phyloP scores from a whole-genome alignment of 2,113 vertebrate species.

The Trinectes maculatus region DNA sequence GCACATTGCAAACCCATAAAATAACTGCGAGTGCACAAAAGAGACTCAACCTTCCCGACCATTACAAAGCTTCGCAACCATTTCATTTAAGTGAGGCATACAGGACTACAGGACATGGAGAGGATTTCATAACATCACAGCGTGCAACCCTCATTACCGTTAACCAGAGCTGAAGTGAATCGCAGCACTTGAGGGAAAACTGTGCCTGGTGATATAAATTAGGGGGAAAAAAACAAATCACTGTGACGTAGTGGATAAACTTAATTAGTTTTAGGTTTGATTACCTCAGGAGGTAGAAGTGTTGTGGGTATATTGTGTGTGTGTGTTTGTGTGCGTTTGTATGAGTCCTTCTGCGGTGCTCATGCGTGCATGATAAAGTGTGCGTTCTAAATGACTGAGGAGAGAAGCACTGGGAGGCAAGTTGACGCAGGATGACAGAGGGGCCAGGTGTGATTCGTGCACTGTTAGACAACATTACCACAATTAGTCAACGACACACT shows the following conservation, averaged over 20 bases:
- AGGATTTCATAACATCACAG: slow-evolving; percentile 35
- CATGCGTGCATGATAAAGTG: slow-evolving; percentile 45
- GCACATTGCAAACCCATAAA: slow-evolving; percentile 6
- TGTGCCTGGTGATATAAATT: slow-evolving; percentile 53
- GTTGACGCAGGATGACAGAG: slow-evolving; percentile 36
- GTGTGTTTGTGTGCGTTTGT: neutral
- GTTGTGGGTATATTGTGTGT: slow-evolving; percentile 5
- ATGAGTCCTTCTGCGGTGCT: slow-evolving; percentile 5
- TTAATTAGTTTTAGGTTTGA: slow-evolving; percentile 28
- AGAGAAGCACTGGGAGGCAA: slow-evolving; percentile 43
- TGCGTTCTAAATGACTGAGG: slow-evolving; percentile 52
- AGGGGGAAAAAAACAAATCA: slow-evolving; percentile 57
- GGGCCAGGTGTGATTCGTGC: slow-evolving; percentile 35
- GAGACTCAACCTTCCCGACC: slow-evolving; percentile 5
- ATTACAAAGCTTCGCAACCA: slow-evolving; percentile 12
- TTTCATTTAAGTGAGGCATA: slow-evolving; percentile 27
- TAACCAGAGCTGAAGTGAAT: slow-evolving; percentile 26
- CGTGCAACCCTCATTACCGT: slow-evolving; percentile 21
- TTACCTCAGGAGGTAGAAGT: slow-evolving; percentile 24
- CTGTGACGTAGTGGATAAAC: slow-evolving; percentile 43
- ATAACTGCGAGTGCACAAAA: neutral
- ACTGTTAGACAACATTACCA: slow-evolving; percentile 55
- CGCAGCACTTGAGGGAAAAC: slow-evolving; percentile 41
- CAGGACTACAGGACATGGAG: slow-evolving; percentile 9
- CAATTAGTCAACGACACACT: slow-evolving; percentile 59